Evolutionary conservation across 2,797 vertebrate species (phyloP), one percentile per base, ranked within the genome.

Genomic region (Picus viridis): DNA sequence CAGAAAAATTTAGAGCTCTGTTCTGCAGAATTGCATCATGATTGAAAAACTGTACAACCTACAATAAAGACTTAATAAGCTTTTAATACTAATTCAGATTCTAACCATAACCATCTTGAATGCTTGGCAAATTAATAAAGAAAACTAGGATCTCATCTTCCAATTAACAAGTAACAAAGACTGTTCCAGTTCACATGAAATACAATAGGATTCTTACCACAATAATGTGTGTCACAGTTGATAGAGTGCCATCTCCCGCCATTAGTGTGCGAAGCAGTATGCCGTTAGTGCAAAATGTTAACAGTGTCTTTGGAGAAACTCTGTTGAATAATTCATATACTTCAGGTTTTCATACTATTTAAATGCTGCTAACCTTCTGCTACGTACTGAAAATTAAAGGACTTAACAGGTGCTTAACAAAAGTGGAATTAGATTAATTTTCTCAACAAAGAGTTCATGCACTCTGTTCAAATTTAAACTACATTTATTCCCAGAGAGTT

Each of bases 201-300:
- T 5, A 53, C 10, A 56, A 41, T 2, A 29, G 22, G 24, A 34
- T 41, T 93, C 98, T 97, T 98, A 99, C 99, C 98, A 99, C 98
- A 94, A 99, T 99, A 88, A 99, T 94, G 61, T 99, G 99, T 11
- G 99, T 99, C 96, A 99, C 99, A 24, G 98, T 98, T 64, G 98
- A 97, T 16, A 99, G 89, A 16, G 97, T 97, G 69, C 96, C 93
- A 76, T 99, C 99, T 96, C 99, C 99, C 34, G 98, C 95, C 99
- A 99, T 99, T 86, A 99, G 69, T 0, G 98, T 99, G 81, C 99
- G 98, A 94, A 99, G 98, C 63, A 99, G 97, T 13, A 99, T 98
- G 19, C 98, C 99, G 81, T 98, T 98, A 76, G 99, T 99, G 93
- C 99, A 99, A 96, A 99, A 99, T 1, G 99, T 99, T 95, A 99